Evolutionary conservation across 2,797 vertebrate species (phyloP), one percentile per base, ranked within the genome.

Genomic region (Leontocebus nigricollis): DNA sequence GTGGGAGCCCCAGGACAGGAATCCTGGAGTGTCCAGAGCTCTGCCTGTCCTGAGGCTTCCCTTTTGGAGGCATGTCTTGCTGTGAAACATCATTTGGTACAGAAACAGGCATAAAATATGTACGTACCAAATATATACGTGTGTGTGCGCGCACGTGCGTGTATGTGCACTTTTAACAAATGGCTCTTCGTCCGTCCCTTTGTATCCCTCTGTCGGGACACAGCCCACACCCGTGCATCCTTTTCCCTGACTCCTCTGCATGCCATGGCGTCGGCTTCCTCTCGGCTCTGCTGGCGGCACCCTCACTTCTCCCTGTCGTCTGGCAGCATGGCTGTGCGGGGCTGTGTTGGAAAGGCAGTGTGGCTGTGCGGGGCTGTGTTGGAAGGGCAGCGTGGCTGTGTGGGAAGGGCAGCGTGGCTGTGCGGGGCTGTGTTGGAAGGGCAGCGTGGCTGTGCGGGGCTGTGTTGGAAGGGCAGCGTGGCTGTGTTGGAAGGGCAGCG

Each of bases 11-110:
- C 2, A 57, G 24, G 33, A 27, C 33, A 2, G 0, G 44, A n/a
- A n/a, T n/a, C 82, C 15, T 1, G 6, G 75, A 57, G 13, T 44
- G 22, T 70, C 7, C 11, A 48, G 77, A 33, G 5, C 7, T 0
- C 11, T 0, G n/a, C 87, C 22, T 36, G 24, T 50, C 39, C 8
- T 0, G 4, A 27, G 1, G 0, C 9, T 36, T 79, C 30, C 19
- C 17, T 36, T 72, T 14, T 20, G n/a, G 24, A 20, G 14, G 22
- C 0, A 2, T 4, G 36, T 48, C 61, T 22, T 13, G 5, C 39
- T 0, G 1, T 10, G 14, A n/a, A 17, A 19, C 7, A 5, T 41
- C 17, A 44, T 2, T 4, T 4, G 1, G 50, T 52, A 19, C 2
- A 5, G 39, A 36, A 52, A 48, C 36, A 10, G 1, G 1, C 2